A percentile compares a stretch with the other conserved stretches of the same genome.
Conservation (phyloP, 2,888 invertebrate genomes). For the Mythimna impura region DNA sequence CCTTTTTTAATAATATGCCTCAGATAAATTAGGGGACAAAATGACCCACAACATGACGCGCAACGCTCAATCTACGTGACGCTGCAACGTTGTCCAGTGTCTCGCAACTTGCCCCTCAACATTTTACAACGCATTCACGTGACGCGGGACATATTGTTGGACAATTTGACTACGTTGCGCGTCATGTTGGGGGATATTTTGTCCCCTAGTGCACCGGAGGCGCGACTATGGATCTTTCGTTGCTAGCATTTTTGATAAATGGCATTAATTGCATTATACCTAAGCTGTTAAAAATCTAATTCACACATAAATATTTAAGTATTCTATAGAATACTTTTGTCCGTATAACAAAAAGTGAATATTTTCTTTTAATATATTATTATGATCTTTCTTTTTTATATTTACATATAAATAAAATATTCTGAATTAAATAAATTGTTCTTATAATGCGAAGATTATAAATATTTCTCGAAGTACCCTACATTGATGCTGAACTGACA, state of each 20-base stretch:
- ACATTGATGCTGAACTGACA: too few species aligned
- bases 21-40: too few species aligned
- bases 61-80: too few species aligned
- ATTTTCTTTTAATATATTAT: background rate
- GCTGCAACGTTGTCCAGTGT: too few species aligned
- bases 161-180: too few species aligned
- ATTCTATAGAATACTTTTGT: background rate
- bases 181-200: too few species aligned
- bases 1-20: background rate
- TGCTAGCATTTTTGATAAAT: conserved; percentile 11
- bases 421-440: conserved; percentile 12
- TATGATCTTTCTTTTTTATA: background rate
- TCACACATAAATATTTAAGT: background rate
- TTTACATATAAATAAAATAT: background rate
- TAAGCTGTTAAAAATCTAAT: conserved; percentile 5
- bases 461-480: too few species aligned
- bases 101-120: too few species aligned
- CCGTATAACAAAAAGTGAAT: background rate
- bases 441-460: background rate
- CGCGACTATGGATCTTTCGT: background rate
- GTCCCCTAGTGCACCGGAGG: too few species aligned
- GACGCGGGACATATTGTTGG: too few species aligned
- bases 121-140: too few species aligned
- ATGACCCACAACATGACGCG: too few species aligned
- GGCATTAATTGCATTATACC: background rate